Evolutionary conservation across 2,113 vertebrate species (phyloP).

Genomic region (Pao palembangensis): DNA sequence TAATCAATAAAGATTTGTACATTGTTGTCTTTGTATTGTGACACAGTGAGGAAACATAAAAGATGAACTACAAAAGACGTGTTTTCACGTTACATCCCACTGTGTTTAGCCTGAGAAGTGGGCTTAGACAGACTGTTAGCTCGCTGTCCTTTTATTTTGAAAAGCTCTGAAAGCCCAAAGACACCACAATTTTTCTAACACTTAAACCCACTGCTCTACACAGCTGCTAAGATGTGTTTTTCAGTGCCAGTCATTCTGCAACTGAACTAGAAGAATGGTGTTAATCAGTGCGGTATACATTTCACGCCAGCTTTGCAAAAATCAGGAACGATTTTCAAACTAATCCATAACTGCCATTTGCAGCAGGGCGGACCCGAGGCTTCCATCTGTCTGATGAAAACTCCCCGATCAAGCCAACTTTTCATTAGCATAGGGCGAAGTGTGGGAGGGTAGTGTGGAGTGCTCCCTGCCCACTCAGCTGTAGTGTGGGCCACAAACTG

Average conservation of each 20-base stretch:
- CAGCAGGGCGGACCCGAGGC: not conserved
- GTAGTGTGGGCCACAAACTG: slow-evolving; percentile 63
- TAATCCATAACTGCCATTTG: not conserved
- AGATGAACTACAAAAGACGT: too few relatives aligned
- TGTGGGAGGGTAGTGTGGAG: slow-evolving; percentile 65
- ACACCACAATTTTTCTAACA: not conserved
- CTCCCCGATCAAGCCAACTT: slow-evolving; percentile 48
- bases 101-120: too few relatives aligned
- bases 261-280: slow-evolving; percentile 24
- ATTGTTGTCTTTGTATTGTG: too few relatives aligned
- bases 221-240: not conserved
- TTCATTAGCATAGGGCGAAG: slow-evolving; percentile 63
- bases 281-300: not conserved
- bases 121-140: too few relatives aligned
- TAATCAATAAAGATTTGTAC: too few relatives aligned
- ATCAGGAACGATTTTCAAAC: not conserved
- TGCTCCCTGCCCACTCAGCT: slow-evolving; percentile 68
- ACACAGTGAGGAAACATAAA: too few relatives aligned
- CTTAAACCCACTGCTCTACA: not conserved
- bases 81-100: too few relatives aligned
- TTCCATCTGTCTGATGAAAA: slow-evolving; percentile 32
- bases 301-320: too few relatives aligned
- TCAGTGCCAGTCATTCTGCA: not conserved
- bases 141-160: too few relatives aligned
- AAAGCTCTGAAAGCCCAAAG: not conserved